phyloP scores from a whole-genome alignment of 1,140 invertebrate species.

The Sycophaga agraensis region DNA sequence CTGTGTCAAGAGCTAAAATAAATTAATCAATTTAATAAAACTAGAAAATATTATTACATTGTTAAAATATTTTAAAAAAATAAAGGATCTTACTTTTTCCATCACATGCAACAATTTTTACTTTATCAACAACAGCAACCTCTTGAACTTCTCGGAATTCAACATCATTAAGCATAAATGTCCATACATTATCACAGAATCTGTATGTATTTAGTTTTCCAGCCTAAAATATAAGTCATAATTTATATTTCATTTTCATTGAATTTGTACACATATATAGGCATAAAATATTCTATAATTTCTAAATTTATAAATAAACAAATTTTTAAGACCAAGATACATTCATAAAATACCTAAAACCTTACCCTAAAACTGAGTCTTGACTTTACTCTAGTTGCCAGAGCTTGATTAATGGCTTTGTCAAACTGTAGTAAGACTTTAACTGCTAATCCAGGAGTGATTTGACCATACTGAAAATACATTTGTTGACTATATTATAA shows the following conservation, averaged over 20 bases:
- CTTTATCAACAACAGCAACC: conserved; percentile 92
- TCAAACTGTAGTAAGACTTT: conserved; percentile 96
- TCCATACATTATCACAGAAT: conserved; percentile 99
- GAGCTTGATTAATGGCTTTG: conserved; percentile 91
- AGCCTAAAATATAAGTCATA: conserved; percentile 63
- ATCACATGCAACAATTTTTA: conserved; percentile 99
- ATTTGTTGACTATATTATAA: conserved; percentile 11
- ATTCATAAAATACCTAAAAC: too few species aligned
- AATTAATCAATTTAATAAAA: conserved; percentile 18
- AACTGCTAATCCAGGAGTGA: conserved; percentile 86
- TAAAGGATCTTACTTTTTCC: conserved; percentile 79
- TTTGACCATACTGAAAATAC: conserved; percentile 83
- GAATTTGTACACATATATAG: too few species aligned
- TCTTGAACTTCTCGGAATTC: conserved; percentile 97
- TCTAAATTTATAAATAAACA: too few species aligned
- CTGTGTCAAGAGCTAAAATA: conserved; percentile 50
- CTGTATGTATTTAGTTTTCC: conserved; percentile 97
- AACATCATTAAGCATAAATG: conserved; percentile 98
- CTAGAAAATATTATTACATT: neutral
- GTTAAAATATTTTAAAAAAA: neutral
- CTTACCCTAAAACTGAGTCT: conserved; percentile 87
- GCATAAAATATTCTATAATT: too few species aligned
- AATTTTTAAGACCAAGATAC: too few species aligned
- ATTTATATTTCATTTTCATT: too few species aligned
- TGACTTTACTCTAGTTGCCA: conserved; percentile 90